Conservation (phyloP, 1,140 invertebrate species). For the Aplysia californica region DNA sequence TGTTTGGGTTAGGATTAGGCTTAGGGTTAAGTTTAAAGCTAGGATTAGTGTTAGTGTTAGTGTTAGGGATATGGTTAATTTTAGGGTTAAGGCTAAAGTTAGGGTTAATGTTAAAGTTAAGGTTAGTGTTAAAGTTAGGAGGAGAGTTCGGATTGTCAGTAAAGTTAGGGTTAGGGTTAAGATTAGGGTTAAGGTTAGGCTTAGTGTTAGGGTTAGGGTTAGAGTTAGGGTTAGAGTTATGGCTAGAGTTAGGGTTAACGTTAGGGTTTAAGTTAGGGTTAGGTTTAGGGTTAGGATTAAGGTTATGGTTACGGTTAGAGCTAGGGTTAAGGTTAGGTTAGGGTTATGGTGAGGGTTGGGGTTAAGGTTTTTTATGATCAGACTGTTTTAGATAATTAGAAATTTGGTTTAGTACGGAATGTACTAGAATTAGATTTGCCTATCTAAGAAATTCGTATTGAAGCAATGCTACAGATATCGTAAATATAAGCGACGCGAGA, state of each 20-base stretch:
- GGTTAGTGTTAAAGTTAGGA: neutral
- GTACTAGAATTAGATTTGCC: no score
- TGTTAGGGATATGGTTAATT: neutral
- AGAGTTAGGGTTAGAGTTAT: no score
- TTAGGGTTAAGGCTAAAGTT: neutral
- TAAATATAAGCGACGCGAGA: no score
- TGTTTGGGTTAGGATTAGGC: neutral
- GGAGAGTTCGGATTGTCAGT: neutral
- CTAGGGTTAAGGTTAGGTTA: no score
- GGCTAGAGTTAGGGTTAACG: no score
- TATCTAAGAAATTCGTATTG: no score
- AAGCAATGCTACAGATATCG: no score
- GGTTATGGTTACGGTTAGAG: no score
- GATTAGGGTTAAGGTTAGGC: neutral
- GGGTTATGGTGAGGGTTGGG: no score
- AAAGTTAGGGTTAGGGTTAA: neutral
- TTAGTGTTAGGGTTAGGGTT: slow-evolving; percentile 1
- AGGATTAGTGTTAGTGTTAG: neutral
- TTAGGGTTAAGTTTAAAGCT: neutral
- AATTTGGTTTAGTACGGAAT: no score
- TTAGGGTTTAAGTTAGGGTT: no score
- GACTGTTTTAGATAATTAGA: neutral
- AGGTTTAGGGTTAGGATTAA: no score
- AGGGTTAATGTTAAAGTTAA: neutral
- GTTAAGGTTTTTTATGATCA: neutral